Conservation (phyloP, 2,888 invertebrate species). For the Hirtodrosophila alboralis region DNA sequence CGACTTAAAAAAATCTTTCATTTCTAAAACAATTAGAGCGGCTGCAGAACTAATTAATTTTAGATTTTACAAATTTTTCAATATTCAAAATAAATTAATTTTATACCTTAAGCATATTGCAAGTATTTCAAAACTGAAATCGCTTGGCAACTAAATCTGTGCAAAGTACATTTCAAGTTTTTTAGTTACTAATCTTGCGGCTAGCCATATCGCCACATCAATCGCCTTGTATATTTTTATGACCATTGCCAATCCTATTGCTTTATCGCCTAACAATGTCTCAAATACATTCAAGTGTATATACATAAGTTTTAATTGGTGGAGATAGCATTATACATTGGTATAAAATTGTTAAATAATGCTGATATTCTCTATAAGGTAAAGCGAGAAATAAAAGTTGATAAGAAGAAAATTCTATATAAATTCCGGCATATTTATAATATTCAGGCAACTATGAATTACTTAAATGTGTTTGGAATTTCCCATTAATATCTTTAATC, state of each 20-base stretch:
- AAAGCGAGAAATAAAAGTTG: not conserved
- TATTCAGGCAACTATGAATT: not conserved
- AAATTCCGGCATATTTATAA: not conserved
- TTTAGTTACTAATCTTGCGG: slow-evolving; percentile 16
- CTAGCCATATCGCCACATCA: slow-evolving; percentile 26
- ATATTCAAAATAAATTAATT: no score
- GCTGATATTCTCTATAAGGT: no score
- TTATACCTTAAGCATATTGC: no score
- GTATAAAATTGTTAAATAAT: no score
- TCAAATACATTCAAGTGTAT: slow-evolving; percentile 1
- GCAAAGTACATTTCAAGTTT: not conserved
- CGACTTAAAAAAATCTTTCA: no score
- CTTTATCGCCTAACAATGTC: slow-evolving; percentile 33
- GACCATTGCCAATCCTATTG: slow-evolving; percentile 20
- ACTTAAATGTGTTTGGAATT: not conserved
- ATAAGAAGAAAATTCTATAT: no score
- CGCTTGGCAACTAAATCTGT: slow-evolving; percentile 12
- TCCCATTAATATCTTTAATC: not conserved
- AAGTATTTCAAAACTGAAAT: no score
- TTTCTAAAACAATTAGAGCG: no score
- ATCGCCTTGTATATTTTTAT: slow-evolving; percentile 37
- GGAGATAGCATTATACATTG: not conserved
- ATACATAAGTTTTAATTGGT: slow-evolving; percentile 13
- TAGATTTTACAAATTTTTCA: no score
- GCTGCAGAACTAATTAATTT: no score